Percentiles rank a stretch among this genome's conserved stretches.
phyloP scores from a whole-genome alignment of 2,797 vertebrate genomes.

The Phylloscopus collybita region DNA sequence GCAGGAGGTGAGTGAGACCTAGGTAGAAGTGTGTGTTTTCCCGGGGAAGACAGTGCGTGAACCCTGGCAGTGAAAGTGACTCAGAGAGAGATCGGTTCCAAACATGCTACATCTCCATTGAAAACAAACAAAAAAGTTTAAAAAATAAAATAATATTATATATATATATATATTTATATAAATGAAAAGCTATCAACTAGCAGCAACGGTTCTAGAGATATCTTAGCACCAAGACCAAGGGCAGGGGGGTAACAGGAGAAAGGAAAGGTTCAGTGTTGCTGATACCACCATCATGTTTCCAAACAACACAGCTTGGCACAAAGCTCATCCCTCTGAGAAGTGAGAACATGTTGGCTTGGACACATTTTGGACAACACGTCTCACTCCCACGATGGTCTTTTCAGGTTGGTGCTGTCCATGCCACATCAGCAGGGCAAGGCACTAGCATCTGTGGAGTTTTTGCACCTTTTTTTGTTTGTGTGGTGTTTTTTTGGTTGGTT shows the following conservation, averaged over 20 bases:
- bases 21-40: slow-evolving; percentile 66
- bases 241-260: slow-evolving; percentile 44
- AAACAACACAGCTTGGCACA: slow-evolving; percentile 69
- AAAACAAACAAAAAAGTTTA: slow-evolving; percentile 76
- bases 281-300: slow-evolving; percentile 74
- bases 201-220: slow-evolving; percentile 83
- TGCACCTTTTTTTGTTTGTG: slow-evolving; percentile 47
- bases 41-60: slow-evolving; percentile 77
- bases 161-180: slow-evolving; percentile 77
- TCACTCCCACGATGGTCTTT: slow-evolving; percentile 36
- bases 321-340: slow-evolving; percentile 58
- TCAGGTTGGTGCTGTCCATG: slow-evolving; percentile 62
- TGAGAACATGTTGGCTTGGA: slow-evolving; percentile 7
- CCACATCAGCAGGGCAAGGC: slow-evolving; percentile 69
- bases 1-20: slow-evolving; percentile 9
- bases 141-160: slow-evolving; percentile 80
- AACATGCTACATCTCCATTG: slow-evolving; percentile 82
- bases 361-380: slow-evolving; percentile 10
- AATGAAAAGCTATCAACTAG: slow-evolving; percentile 83
- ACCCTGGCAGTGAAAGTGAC: slow-evolving; percentile 75
- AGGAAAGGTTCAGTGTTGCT: slow-evolving; percentile 80
- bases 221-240: slow-evolving; percentile 84
- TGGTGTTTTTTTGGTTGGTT: neutral
- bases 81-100: slow-evolving; percentile 68
- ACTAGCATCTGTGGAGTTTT: slow-evolving; percentile 70